A percentile compares a stretch with the other conserved stretches of the same genome.
phyloP scores from a whole-genome alignment of 2,113 vertebrate species.

The Athene noctua region DNA sequence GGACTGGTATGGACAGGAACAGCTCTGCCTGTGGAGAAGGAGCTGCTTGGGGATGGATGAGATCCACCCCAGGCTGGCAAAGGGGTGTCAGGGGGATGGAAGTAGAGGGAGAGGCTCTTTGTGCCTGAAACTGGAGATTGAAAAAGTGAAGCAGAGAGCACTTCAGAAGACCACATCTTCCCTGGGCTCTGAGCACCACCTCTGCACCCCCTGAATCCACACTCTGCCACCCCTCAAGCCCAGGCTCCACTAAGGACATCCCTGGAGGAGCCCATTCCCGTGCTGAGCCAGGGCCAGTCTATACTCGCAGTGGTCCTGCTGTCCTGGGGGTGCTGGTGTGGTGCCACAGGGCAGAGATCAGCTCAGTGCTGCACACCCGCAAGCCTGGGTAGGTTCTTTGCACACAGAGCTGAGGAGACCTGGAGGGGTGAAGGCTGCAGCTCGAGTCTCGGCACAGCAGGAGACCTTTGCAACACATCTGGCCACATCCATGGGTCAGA shows the following conservation, averaged over 20 bases:
- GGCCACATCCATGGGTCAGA: neutral
- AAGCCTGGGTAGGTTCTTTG: neutral
- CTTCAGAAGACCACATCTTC: neutral
- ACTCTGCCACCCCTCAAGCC: neutral
- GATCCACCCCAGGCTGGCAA: neutral
- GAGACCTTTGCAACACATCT: neutral
- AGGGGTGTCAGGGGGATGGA: rapidly evolving
- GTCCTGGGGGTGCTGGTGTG: neutral
- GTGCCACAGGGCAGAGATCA: neutral
- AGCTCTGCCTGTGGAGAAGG: rapidly evolving
- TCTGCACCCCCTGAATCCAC: neutral
- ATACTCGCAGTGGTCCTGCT: rapidly evolving
- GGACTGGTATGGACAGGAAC: neutral
- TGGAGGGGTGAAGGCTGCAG: neutral
- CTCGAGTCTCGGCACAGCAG: neutral
- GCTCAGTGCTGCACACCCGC: neutral
- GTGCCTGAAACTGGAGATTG: neutral
- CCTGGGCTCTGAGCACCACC: neutral
- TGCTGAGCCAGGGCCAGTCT: neutral
- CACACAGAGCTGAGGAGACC: neutral
- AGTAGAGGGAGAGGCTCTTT: neutral
- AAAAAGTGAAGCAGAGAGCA: neutral
- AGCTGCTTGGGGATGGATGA: neutral
- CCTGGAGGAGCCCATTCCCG: neutral
- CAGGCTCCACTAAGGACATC: neutral